phyloP scores from a whole-genome alignment of 1,140 invertebrate species.

The Elymnias hypermnestra region DNA sequence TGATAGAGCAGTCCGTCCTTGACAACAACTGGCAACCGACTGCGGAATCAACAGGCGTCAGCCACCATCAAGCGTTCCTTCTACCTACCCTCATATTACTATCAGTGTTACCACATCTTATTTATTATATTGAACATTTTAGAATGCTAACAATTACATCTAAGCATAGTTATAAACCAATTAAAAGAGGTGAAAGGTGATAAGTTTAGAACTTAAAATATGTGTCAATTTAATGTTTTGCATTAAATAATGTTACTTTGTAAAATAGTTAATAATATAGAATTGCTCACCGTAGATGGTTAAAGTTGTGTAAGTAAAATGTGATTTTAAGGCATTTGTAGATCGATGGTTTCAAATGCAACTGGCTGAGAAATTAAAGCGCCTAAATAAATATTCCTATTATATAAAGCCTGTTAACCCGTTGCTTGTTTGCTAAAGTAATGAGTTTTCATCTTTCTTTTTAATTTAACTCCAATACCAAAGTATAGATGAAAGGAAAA shows the following conservation, averaged over 20 bases:
- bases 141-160: slow-evolving; percentile 1
- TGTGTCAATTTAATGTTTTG: slow-evolving; percentile 37
- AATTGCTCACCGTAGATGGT: slow-evolving; percentile 10
- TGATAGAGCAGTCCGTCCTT: slow-evolving; percentile 65
- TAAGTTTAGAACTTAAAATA: slow-evolving; percentile 37
- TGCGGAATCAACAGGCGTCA: slow-evolving; percentile 47
- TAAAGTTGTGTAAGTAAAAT: neutral
- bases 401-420: too few relatives aligned
- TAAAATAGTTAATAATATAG: slow-evolving; percentile 11
- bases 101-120: slow-evolving; percentile 35
- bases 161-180: slow-evolving; percentile 19
- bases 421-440: too few relatives aligned
- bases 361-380: too few relatives aligned
- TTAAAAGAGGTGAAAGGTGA: slow-evolving; percentile 46
- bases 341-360: too few relatives aligned
- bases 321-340: too few relatives aligned
- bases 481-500: too few relatives aligned
- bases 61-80: slow-evolving; percentile 28
- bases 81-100: slow-evolving; percentile 31
- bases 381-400: too few relatives aligned
- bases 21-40: slow-evolving; percentile 69
- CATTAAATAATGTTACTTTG: slow-evolving; percentile 14
- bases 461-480: too few relatives aligned
- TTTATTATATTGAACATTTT: slow-evolving; percentile 20
- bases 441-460: too few relatives aligned